These are phyloP conservation scores for Agrypnia vestita DNA, from an alignment of 1,140 invertebrate genomes.

Conservation along the genomic window DNA sequence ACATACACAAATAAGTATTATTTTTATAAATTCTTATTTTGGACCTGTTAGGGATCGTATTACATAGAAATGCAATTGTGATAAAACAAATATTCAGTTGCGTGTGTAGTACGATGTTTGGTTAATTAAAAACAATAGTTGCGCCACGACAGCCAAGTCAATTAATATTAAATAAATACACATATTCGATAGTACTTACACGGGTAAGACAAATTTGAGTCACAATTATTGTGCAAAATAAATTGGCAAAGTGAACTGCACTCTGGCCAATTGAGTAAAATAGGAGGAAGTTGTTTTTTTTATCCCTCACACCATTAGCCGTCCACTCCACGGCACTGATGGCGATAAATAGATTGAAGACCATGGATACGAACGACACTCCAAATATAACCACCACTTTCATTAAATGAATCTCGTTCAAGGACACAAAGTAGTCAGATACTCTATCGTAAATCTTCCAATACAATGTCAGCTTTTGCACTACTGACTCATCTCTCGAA, in stretches of 20 bases:
- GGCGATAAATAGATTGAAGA: not conserved
- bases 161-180: no score
- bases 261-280: not conserved
- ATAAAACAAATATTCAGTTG: no score
- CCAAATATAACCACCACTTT: not conserved
- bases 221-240: not conserved
- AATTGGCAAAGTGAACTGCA: not conserved
- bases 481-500: not conserved
- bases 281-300: not conserved
- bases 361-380: not conserved
- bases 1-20: no score
- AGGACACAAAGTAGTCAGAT: not conserved
- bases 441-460: not conserved
- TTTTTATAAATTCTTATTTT: no score
- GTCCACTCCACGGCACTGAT: not conserved
- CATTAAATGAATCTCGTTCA: not conserved
- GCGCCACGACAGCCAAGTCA: no score
- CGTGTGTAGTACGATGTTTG: no score
- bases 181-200: not conserved
- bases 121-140: no score
- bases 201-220: not conserved
- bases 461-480: not conserved
- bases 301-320: not conserved
- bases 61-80: no score
- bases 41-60: no score